Evolutionary conservation across 1,140 invertebrate species (phyloP), one percentile per base, ranked within the genome.

Genomic region (Anadara kagoshimensis): DNA sequence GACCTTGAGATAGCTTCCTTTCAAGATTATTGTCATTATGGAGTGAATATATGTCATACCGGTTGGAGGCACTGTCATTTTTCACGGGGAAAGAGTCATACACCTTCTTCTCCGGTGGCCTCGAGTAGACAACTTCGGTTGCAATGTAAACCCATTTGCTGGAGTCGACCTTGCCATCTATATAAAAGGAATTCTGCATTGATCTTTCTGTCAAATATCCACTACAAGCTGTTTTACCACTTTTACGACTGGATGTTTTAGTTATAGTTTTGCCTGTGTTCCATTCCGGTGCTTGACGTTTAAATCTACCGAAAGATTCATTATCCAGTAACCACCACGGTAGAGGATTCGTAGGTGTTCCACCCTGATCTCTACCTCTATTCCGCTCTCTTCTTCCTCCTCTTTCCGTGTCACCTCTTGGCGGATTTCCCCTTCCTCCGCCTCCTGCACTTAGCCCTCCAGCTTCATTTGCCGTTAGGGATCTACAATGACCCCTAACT

Each of bases 81-180:
- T 61, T 59, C 12, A 81, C 69, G 0, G 81, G 77, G 44, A 75
- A 84, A 5, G 77, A 78, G 0, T 69, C 16, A 61, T 79, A 84
- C 12, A 51, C 45, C 12, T 53, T 49, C 26, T 78, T 78, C n/a
- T 78, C 73, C 1, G 75, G 71, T 14, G 82, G 75, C 18, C 84
- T 54, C 58, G 72, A 65, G 2, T 68, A 73, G 29, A 84, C 72
- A 45, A 85, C 66, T 49, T 84, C 77, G 5, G 84, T 73, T 0
- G 84, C 79, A 1, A 85, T 62, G 58, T 79, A 78, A 12, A 74
- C 75, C 79, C 79, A 82, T 43, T 69, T 18, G 41, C 76, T 63
- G 12, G 66, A 75, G 49, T 82, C 79, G 44, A 75, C 76, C 11
- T 10, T 41, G 5, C 65, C 64, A 49, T 77, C 61, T 44, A 70